Percentiles rank a stretch among this genome's conserved stretches.
These are phyloP conservation scores for Helicoverpa zea DNA, from an alignment of 1,140 invertebrate species.

Conservation along the genomic window DNA sequence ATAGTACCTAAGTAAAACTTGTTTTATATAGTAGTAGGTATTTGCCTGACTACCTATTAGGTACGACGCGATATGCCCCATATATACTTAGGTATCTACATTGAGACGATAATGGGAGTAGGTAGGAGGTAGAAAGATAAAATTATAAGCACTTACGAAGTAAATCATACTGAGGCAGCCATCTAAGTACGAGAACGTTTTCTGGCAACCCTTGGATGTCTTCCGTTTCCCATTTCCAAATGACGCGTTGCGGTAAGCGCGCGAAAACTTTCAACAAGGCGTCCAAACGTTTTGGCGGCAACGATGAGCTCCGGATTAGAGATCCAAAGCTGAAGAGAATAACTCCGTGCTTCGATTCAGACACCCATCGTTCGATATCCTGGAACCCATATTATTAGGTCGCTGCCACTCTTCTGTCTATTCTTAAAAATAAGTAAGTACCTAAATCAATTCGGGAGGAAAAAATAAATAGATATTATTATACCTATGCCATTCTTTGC, in stretches of 20 bases:
- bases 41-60: too few relatives aligned
- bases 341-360: conserved; percentile 77
- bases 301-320: conserved; percentile 71
- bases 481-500: too few relatives aligned
- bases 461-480: too few relatives aligned
- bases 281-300: conserved; percentile 74
- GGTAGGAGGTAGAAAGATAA: background rate
- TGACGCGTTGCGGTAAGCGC: conserved; percentile 85
- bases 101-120: too few relatives aligned
- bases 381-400: conserved; percentile 44
- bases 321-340: conserved; percentile 88
- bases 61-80: too few relatives aligned
- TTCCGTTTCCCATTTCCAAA: conserved; percentile 89
- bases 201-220: conserved; percentile 70
- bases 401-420: too few relatives aligned
- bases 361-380: conserved; percentile 58
- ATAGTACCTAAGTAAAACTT: too few relatives aligned
- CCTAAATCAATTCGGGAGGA: too few relatives aligned
- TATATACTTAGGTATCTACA: too few relatives aligned
- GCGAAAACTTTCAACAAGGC: conserved; percentile 86
- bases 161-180: conserved; percentile 89
- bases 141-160: conserved; percentile 69
- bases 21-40: too few relatives aligned
- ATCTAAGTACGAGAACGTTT: conserved; percentile 89
- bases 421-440: too few relatives aligned